Conservation (phyloP, 2,113 vertebrate species). For the Loxodonta africana region DNA sequence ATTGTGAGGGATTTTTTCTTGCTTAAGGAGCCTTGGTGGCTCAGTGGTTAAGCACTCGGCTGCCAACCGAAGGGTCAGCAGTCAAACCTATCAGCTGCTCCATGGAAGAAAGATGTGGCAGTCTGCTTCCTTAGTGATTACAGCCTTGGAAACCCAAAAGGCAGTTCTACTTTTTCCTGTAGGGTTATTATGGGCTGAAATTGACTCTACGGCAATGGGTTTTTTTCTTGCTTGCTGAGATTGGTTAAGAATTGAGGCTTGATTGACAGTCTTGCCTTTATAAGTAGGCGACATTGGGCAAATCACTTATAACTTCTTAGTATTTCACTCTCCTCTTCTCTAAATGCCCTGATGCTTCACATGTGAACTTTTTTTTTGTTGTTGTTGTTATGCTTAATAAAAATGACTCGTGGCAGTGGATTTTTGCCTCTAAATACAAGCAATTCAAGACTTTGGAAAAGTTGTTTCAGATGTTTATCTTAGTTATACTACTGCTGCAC, state of each 20-base stretch:
- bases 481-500: conserved; percentile 38
- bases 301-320: background rate
- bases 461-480: conserved; percentile 67
- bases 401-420: conserved; percentile 35
- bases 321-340: conserved; percentile 3
- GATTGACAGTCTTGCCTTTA: background rate
- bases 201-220: too few relatives aligned
- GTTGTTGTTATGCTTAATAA: background rate
- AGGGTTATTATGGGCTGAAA: too few relatives aligned
- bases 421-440: background rate
- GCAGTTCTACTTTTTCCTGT: too few relatives aligned
- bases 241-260: conserved; percentile 10
- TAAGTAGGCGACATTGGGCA: background rate
- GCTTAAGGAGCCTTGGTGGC: too few relatives aligned
- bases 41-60: too few relatives aligned
- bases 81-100: too few relatives aligned
- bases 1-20: background rate
- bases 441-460: conserved; percentile 57
- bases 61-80: too few relatives aligned
- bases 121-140: too few relatives aligned
- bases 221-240: background rate
- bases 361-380: conserved; percentile 33
- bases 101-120: too few relatives aligned
- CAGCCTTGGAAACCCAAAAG: too few relatives aligned
- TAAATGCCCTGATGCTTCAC: background rate